A percentile compares a stretch with the other conserved stretches of the same genome.
Conservation (phyloP, 2,113 vertebrate genomes). For the Mionectes macconnelli region DNA sequence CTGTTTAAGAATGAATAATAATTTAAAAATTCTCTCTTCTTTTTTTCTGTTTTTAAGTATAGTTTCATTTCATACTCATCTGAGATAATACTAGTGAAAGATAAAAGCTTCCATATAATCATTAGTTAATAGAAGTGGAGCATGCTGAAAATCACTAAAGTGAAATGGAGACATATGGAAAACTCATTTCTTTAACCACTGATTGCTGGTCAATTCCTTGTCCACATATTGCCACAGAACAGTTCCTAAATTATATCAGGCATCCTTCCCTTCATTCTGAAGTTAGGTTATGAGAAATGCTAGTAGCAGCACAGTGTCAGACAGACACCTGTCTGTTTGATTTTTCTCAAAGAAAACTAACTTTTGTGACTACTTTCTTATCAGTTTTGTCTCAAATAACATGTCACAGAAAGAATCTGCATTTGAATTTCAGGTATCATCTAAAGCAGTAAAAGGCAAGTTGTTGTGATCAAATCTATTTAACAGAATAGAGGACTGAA, state of each 20-base stretch:
- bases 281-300: neutral
- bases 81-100: neutral
- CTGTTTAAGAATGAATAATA: neutral
- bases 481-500: neutral
- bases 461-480: neutral
- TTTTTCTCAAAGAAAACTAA: neutral
- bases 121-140: neutral
- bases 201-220: neutral
- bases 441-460: neutral
- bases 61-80: neutral
- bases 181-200: conserved; percentile 8
- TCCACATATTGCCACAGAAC: neutral
- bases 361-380: neutral
- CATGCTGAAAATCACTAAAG: neutral
- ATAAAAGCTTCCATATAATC: conserved; percentile 4
- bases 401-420: neutral
- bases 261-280: neutral
- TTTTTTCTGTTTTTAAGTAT: neutral
- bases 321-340: no score
- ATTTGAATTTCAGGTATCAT: neutral
- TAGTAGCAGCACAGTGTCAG: neutral
- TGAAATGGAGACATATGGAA: neutral
- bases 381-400: neutral
- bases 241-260: neutral
- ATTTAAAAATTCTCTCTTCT: neutral